Conservation (phyloP, 2,888 invertebrate species). For the Calameuta pallipes region DNA sequence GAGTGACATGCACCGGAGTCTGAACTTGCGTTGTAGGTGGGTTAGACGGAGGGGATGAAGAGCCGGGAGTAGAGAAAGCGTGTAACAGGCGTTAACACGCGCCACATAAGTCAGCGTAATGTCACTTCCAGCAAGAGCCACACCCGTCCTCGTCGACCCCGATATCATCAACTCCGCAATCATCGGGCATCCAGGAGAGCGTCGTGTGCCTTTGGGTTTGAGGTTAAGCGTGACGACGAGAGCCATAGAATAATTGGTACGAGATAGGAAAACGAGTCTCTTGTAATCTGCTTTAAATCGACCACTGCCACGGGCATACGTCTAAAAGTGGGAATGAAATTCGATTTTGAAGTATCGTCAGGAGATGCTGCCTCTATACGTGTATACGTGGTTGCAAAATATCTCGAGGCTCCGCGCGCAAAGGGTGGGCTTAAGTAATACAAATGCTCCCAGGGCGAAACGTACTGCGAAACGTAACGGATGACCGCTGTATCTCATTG, state of each 20-base stretch:
- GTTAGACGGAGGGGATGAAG: background rate
- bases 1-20: background rate
- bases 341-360: background rate
- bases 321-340: background rate
- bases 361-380: background rate
- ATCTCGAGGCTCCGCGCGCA: background rate
- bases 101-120: background rate
- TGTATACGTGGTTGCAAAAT: background rate
- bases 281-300: background rate
- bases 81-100: background rate
- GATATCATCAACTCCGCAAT: background rate
- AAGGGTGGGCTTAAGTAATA: conserved; percentile 56
- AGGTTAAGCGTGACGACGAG: background rate
- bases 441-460: conserved; percentile 57
- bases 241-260: background rate
- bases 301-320: background rate
- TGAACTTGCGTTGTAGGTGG: background rate
- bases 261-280: background rate
- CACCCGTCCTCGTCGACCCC: background rate
- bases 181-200: background rate
- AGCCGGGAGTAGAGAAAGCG: background rate
- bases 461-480: conserved; percentile 56
- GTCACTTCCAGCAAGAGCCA: background rate
- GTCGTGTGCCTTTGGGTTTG: background rate
- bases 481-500: conserved; percentile 68